These are phyloP conservation scores for Perdita meconis DNA, from an alignment of 2,888 invertebrate species.

Conservation along the genomic window DNA sequence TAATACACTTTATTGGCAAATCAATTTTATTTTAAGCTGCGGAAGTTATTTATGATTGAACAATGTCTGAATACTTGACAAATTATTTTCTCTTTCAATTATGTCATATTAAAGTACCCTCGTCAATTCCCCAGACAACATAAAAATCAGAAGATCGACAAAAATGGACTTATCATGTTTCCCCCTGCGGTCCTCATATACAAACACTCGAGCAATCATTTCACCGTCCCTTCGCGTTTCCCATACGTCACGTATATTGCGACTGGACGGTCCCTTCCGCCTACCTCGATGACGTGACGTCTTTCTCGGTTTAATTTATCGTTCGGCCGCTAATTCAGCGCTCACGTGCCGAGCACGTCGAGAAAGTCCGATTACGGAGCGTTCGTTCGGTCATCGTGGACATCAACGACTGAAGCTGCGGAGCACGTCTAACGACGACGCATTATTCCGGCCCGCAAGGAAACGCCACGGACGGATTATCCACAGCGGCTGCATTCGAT, in stretches of 20 bases:
- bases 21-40: too few species aligned
- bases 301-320: slow-evolving; percentile 51
- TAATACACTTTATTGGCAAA: too few species aligned
- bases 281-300: slow-evolving; percentile 24
- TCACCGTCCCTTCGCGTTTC: slow-evolving; percentile 15
- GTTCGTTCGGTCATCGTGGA: slow-evolving; percentile 36
- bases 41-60: too few species aligned
- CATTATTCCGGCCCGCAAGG: slow-evolving; percentile 49
- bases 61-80: too few species aligned
- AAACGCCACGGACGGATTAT: slow-evolving; percentile 58
- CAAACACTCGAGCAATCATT: neutral
- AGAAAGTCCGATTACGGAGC: slow-evolving; percentile 56
- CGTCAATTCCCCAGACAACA: too few species aligned
- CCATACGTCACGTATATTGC: slow-evolving; percentile 2
- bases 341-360: slow-evolving; percentile 43
- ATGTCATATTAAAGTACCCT: too few species aligned
- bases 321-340: slow-evolving; percentile 47
- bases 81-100: too few species aligned
- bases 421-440: slow-evolving; percentile 54
- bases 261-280: slow-evolving; percentile 28
- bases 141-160: too few species aligned
- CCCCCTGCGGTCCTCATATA: neutral
- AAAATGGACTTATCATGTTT: too few species aligned
- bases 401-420: slow-evolving; percentile 29
- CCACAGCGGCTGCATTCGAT: slow-evolving; percentile 60